phyloP scores from a whole-genome alignment of 2,797 vertebrate species.

The Siniperca scherzeri region DNA sequence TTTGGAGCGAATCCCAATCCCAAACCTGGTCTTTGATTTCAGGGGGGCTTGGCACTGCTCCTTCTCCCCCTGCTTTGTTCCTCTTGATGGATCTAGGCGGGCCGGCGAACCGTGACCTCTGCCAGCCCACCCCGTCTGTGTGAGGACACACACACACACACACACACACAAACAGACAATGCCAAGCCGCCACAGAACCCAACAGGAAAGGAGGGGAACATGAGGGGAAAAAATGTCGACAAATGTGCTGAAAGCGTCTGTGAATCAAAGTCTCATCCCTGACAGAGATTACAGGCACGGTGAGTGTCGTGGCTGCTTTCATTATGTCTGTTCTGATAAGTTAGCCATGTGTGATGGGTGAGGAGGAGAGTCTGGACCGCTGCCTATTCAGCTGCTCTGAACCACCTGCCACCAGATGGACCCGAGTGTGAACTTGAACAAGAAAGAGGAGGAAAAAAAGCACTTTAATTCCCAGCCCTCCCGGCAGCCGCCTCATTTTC shows the following conservation, averaged over 20 bases:
- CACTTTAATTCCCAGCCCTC: slow-evolving; percentile 54
- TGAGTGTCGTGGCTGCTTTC: slow-evolving; percentile 67
- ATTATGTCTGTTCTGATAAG: slow-evolving; percentile 81
- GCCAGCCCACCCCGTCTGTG: slow-evolving; percentile 85
- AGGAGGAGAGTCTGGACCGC: slow-evolving; percentile 64
- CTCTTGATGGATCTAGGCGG: slow-evolving; percentile 83
- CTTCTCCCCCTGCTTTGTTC: slow-evolving; percentile 83
- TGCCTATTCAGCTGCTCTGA: slow-evolving; percentile 77
- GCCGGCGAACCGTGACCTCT: slow-evolving; percentile 83
- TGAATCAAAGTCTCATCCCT: slow-evolving; percentile 71
- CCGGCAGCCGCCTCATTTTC: slow-evolving; percentile 35
- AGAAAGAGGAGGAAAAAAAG: slow-evolving; percentile 20
- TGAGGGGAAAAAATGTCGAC: slow-evolving; percentile 35
- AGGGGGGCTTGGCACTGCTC: slow-evolving; percentile 74
- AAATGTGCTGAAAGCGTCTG: slow-evolving; percentile 69
- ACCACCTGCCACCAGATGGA: slow-evolving; percentile 73
- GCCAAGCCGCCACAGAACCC: slow-evolving; percentile 55
- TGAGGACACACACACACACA: slow-evolving; percentile 64
- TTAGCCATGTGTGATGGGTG: slow-evolving; percentile 80
- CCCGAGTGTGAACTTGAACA: slow-evolving; percentile 69
- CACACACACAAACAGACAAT: slow-evolving; percentile 69
- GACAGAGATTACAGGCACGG: slow-evolving; percentile 82
- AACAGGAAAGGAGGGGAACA: slow-evolving; percentile 59
- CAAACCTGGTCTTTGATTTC: slow-evolving; percentile 88
- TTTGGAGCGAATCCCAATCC: slow-evolving; percentile 84